phyloP scores from a whole-genome alignment of 1,140 invertebrate species.

The Heterodera carotae region DNA sequence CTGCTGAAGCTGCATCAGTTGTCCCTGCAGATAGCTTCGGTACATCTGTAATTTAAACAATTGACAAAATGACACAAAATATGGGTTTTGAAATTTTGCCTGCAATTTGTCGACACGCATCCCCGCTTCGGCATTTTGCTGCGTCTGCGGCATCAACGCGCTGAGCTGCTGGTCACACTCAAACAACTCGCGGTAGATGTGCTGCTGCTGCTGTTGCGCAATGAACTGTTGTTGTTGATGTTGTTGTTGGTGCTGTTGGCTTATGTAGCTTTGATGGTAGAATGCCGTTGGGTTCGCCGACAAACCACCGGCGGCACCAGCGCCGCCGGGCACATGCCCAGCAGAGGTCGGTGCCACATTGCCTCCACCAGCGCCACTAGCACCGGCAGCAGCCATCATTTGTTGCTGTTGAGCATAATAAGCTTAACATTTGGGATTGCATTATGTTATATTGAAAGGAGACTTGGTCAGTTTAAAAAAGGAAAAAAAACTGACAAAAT shows the following conservation, averaged over 20 bases:
- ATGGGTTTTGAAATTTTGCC: too few species aligned
- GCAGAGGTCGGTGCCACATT: background rate
- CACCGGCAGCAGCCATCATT: background rate
- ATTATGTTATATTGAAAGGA: background rate
- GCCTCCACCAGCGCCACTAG: background rate
- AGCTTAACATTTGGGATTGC: background rate
- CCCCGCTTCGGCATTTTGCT: constrained; percentile 25
- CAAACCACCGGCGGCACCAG: background rate
- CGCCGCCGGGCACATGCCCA: background rate
- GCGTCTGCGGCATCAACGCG: constrained; percentile 11
- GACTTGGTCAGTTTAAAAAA: too few species aligned
- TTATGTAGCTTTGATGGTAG: constrained; percentile 10
- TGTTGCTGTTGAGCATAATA: constrained; percentile 10
- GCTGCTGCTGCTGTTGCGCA: constrained; percentile 25
- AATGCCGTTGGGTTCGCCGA: background rate
- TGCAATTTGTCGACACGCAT: constrained; percentile 12
- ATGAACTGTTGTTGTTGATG: constrained; percentile 1
- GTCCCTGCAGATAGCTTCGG: constrained; percentile 17
- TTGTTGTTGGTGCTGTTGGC: background rate
- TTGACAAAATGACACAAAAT: background rate
- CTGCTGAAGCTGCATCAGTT: constrained; percentile 26
- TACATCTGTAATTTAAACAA: constrained; percentile 15
- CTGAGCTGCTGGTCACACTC: constrained; percentile 26
- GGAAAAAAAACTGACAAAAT: too few species aligned
- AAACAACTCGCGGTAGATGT: constrained; percentile 22